Evolutionary conservation across 2,113 vertebrate species (phyloP), one percentile per base, ranked within the genome.

Genomic region (Tachysurus fulvidraco): DNA sequence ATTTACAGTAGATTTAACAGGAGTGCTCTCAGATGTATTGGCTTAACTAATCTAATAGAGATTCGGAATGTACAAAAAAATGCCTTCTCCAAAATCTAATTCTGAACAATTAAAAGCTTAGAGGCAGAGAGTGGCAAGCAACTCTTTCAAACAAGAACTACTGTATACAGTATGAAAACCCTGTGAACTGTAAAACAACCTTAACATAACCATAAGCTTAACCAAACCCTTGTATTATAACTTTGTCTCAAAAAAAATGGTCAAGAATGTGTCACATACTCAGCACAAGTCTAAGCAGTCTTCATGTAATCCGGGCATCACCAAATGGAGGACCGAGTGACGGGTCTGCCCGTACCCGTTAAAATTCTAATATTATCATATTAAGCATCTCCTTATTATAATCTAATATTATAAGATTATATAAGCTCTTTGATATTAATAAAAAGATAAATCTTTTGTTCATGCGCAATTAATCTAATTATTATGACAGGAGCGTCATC

Each of bases 101-200:
- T 71, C 46, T 71, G 82, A n/a, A 64, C 23, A 64, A 64, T 64
- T 59, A 82, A 81, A 65, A 83, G 59, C 41, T 65, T 10, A 52
- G 64, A 83, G 65, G 62, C n/a, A 6, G 44, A 36, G 8, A 23
- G 28, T 36, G 52, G 50, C 52, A 73, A 30, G 52, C 83, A 81
- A 11, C 4, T 23, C 57, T 81, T 52, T 67, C 17, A 83, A 36
- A 21, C 62, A 69, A 50, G 12, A 44, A 36, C 36, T 36, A 36
- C 36, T 36, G 36, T 36, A 36, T 36, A n/a, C n/a, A n/a, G n/a
- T n/a, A 36, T 36, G 36, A 36, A 36, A 36, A 36, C 36, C 36
- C 36, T 36, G 36, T 36, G 36, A 36, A 36, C 50, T 54, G 17
- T 36, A 11, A 83, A 55, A 69, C 50, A 55, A n/a, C 19, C 13